Base-by-base conservation (phyloP, 1,140 invertebrate species). In the Euura saliciscinereae region DNA sequence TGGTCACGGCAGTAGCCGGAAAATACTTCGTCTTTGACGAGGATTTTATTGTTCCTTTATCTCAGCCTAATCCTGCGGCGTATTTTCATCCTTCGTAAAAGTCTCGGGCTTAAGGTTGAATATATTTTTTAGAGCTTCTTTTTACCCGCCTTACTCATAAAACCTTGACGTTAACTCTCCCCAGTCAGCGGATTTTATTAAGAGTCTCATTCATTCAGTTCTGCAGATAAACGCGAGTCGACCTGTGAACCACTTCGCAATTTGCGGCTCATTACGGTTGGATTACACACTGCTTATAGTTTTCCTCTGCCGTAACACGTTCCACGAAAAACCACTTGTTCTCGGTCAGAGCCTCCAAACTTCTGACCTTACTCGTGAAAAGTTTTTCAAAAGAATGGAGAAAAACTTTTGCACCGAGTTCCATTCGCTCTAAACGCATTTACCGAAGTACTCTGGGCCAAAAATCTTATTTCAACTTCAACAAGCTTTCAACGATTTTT, bases 1-100 rank as follows among this genome's bases (percentile, higher is more conserved):
- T n/a, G 5, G 51, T 28, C 28, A 5, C 51, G 51, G 51, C 51
- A 6, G 51, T 59, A 8, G 51, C 13, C 51, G 51, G 13, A 59
- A 11, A 59, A 59, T 8, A 59, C 13, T 59, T 59, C 8, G 8
- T 59, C 51, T 59, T 59, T 59, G 51, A 59, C 51, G 51, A 59
- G 51, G 51, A 59, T 59, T 59, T 59, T 59, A 59, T 59, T 59
- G 51, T 59, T 11, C 51, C 51, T 59, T 59, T 59, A 59, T 59
- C 51, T 59, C 51, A 11, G 51, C 51, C 5, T 59, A 59, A 59
- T 59, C 51, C 51, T 59, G 51, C 51, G 51, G 51, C 51, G 51
- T 59, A 59, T 59, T 59, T 59, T n/a, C 51, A 59, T 59, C 13
- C 51, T 59, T 4, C 51, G 51, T 59, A 11, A 59, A 59, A 59